phyloP scores from a whole-genome alignment of 2,888 invertebrate species.

The Spilosoma lubricipeda region DNA sequence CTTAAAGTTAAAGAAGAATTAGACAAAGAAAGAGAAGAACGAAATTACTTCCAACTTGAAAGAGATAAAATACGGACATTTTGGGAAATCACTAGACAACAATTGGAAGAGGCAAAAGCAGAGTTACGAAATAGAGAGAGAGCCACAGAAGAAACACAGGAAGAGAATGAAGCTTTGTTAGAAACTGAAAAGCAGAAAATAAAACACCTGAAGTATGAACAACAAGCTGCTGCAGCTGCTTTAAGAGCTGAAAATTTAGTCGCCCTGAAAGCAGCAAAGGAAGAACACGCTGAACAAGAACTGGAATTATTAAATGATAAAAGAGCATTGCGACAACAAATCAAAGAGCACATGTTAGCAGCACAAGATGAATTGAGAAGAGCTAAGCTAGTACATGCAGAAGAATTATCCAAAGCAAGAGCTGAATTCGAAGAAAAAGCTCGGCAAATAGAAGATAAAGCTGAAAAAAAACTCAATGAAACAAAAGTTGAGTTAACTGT shows the following conservation, averaged over 20 bases:
- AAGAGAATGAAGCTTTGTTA: conserved; percentile 94
- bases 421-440: conserved; percentile 81
- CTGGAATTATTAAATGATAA: conserved; percentile 91
- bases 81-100: conserved; percentile 97
- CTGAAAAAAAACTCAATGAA: conserved; percentile 90
- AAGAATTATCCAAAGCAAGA: conserved; percentile 88
- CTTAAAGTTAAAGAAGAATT: conserved; percentile 95
- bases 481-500: conserved; percentile 90
- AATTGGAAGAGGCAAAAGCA: conserved; percentile 94
- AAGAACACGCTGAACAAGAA: conserved; percentile 92
- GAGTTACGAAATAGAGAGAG: conserved; percentile 89
- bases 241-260: conserved; percentile 94
- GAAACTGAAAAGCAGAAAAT: conserved; percentile 97
- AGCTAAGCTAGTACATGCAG: conserved; percentile 91
- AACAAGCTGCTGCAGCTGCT: conserved; percentile 94
- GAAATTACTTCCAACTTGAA: conserved; percentile 98
- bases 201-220: conserved; percentile 96
- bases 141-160: conserved; percentile 95
- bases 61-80: conserved; percentile 97
- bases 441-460: conserved; percentile 85
- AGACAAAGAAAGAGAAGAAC: conserved; percentile 97
- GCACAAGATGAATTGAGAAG: conserved; percentile 91
- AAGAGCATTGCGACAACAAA: conserved; percentile 87
- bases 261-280: conserved; percentile 93
- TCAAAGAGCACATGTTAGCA: conserved; percentile 89